phyloP scores from a whole-genome alignment of 2,113 vertebrate genomes.

The Zapornia atra region DNA sequence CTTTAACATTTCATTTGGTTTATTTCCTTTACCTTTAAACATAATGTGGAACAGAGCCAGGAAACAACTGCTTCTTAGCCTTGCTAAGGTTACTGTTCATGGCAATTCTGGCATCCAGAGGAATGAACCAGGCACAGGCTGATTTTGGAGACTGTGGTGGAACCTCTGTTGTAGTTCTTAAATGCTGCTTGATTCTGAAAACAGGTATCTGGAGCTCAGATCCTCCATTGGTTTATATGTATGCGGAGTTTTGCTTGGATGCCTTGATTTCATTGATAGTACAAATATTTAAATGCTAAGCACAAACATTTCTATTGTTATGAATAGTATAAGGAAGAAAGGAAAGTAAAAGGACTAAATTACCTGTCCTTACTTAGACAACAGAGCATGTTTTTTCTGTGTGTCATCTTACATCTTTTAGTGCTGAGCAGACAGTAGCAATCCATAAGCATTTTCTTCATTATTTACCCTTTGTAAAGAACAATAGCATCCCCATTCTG shows the following conservation, averaged over 20 bases:
- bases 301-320: not conserved
- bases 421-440: not conserved
- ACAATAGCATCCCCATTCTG: not conserved
- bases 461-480: not conserved
- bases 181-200: not conserved
- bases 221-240: not conserved
- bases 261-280: not conserved
- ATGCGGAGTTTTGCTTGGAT: not conserved
- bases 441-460: not conserved
- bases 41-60: not conserved
- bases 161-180: not conserved
- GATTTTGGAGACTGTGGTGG: not conserved
- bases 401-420: not conserved
- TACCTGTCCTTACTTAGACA: not conserved
- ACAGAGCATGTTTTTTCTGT: not conserved
- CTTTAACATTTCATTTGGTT: not conserved
- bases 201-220: not conserved
- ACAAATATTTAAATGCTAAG: not conserved
- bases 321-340: not conserved
- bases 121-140: not conserved
- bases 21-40: not conserved
- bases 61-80: not conserved
- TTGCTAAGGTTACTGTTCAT: not conserved
- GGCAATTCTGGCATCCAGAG: conserved; percentile 23
- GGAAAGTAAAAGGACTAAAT: not conserved